Evolutionary conservation across 1,140 invertebrate species (phyloP).

Genomic region (Triops cancriformis): DNA sequence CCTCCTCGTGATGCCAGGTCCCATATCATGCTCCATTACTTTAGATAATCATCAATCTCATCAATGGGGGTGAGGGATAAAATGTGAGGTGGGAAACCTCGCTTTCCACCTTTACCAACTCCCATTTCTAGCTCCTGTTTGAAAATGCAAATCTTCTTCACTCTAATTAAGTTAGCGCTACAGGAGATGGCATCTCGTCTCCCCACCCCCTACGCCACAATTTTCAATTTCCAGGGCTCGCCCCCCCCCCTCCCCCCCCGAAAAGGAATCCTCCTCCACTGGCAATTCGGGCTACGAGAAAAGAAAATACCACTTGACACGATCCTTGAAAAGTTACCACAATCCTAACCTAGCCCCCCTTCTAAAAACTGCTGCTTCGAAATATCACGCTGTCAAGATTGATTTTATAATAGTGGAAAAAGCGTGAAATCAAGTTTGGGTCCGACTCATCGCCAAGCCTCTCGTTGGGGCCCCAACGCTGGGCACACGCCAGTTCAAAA

Average conservation of each 20-base stretch:
- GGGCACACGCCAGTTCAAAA: constrained; percentile 9
- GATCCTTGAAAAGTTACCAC: not conserved
- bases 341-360: not conserved
- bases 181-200: not conserved
- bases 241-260: too few species aligned
- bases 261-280: not conserved
- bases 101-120: not conserved
- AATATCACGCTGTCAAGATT: not conserved
- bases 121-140: not conserved
- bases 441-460: not conserved
- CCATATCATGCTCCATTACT: constrained; percentile 6
- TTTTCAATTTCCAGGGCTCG: not conserved
- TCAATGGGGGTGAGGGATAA: not conserved
- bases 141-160: constrained; percentile 6
- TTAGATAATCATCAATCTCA: not conserved
- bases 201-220: not conserved
- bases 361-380: not conserved
- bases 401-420: not conserved
- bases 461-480: not conserved
- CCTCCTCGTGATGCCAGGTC: not conserved
- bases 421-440: not conserved
- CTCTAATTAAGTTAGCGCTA: constrained; percentile 14
- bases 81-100: not conserved
- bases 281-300: not conserved
- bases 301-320: not conserved